A percentile compares a stretch with the other conserved stretches of the same genome.
These are phyloP conservation scores for Julus scanicus DNA, from an alignment of 2,888 invertebrate genomes.

Conservation along the genomic window DNA sequence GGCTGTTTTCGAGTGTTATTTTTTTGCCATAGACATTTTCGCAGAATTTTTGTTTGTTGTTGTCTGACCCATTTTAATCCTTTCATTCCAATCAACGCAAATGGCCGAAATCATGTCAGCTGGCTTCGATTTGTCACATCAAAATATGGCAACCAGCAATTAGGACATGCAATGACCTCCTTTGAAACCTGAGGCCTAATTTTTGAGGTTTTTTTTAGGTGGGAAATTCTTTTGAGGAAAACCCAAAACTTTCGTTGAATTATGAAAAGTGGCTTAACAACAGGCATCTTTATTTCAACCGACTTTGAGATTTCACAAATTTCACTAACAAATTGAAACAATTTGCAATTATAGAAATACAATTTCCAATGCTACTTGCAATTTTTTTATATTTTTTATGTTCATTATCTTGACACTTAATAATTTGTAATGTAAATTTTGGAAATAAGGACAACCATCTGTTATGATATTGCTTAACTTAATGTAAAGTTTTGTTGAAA, in stretches of 20 bases:
- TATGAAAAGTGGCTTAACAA: not conserved
- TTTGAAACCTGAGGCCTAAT: not conserved
- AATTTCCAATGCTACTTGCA: not conserved
- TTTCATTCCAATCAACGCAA: constrained; percentile 24
- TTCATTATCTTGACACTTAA: too few relatives aligned
- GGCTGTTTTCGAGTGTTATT: not conserved
- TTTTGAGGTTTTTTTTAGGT: not conserved
- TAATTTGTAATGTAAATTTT: too few relatives aligned
- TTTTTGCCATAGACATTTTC: not conserved
- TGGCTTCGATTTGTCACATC: constrained; percentile 38
- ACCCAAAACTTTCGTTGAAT: not conserved
- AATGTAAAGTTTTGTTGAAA: too few relatives aligned
- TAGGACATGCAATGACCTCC: constrained; percentile 1
- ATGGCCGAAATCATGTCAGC: constrained; percentile 26
- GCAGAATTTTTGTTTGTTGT: not conserved
- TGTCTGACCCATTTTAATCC: not conserved
- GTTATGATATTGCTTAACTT: too few relatives aligned
- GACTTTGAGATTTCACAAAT: too few relatives aligned
- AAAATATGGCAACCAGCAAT: constrained; percentile 3
- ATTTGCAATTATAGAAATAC: not conserved
- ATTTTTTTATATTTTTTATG: too few relatives aligned
- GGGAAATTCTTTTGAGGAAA: not conserved
- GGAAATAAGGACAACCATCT: too few relatives aligned
- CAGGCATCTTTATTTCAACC: not conserved
- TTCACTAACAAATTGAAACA: too few relatives aligned